Evolutionary conservation across 2,888 invertebrate species (phyloP), one percentile per base, ranked within the genome.

Genomic region (Chironomus tentans): DNA sequence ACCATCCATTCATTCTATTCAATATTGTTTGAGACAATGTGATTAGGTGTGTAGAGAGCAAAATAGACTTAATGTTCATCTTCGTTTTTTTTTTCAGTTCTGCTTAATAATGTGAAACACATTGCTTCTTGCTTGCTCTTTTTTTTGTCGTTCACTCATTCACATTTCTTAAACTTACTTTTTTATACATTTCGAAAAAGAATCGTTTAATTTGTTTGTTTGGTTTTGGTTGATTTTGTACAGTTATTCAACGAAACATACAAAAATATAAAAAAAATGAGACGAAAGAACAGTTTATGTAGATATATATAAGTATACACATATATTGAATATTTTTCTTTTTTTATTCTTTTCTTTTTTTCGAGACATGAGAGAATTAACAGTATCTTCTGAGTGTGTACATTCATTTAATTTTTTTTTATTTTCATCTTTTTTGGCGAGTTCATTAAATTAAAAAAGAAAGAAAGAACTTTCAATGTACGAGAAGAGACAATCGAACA

Each of bases 121-220:
- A 56, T 15, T 15, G 56, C 56, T 56, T 56, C 15, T 56, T 38
- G 38, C 38, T 10, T 24, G 24, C 24, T 24, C 24, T 24, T 28
- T 28, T 56, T 56, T 56, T 56, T 56, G 56, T 56, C 56, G 56
- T 56, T 56, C 18, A 18, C 56, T 56, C 56, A 56, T 56, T 56
- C 56, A 56, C 56, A 56, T 56, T 56, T 56, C 56, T 56, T 56
- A 18, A 38, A 38, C 38, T 38, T 56, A 56, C 18, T 18, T 56
- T 56, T 18, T 56, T 18, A 56, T 15, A 56, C 56, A 56, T 56
- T 56, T 56, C 56, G 15, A 65, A 56, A 71, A 61, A 71, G 38
- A 21, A 38, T 62, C 72, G 21, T 73, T 73, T 73, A 73, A 73
- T 73, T 73, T 73, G 72, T 73, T 73, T 73, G 46, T 73, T 73